Conservation (phyloP, 2,797 vertebrate genomes). For the Poliocrania exsul region DNA sequence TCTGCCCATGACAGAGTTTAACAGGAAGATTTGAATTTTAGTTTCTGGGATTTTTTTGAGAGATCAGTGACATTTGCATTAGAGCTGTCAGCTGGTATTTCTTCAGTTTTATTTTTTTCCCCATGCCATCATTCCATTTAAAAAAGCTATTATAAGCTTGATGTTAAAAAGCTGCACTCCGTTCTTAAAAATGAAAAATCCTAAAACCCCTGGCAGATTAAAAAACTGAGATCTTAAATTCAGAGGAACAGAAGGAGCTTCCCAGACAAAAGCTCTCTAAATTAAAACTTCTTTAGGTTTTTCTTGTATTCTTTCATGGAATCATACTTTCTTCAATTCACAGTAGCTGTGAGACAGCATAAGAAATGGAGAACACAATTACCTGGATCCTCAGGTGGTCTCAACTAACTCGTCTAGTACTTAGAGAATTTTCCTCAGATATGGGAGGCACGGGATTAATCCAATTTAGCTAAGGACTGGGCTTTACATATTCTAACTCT, state of each 20-base stretch:
- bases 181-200: background rate
- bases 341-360: background rate
- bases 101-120: background rate
- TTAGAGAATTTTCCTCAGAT: background rate
- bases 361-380: background rate
- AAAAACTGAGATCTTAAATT: background rate
- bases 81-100: background rate
- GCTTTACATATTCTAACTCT: background rate
- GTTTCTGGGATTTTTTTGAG: background rate
- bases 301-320: rapidly evolving
- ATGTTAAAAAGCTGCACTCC: background rate
- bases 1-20: background rate
- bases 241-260: background rate
- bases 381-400: background rate
- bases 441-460: background rate
- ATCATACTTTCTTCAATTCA: background rate
- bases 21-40: background rate
- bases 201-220: background rate
- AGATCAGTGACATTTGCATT: background rate
- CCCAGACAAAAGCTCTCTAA: background rate
- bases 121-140: background rate
- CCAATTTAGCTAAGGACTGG: background rate
- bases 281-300: background rate
- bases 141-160: background rate
- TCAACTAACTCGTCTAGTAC: background rate